Evolutionary conservation across 2,113 vertebrate genomes (phyloP), one percentile per base, ranked within the genome.

Genomic region (Oenanthe melanoleuca): DNA sequence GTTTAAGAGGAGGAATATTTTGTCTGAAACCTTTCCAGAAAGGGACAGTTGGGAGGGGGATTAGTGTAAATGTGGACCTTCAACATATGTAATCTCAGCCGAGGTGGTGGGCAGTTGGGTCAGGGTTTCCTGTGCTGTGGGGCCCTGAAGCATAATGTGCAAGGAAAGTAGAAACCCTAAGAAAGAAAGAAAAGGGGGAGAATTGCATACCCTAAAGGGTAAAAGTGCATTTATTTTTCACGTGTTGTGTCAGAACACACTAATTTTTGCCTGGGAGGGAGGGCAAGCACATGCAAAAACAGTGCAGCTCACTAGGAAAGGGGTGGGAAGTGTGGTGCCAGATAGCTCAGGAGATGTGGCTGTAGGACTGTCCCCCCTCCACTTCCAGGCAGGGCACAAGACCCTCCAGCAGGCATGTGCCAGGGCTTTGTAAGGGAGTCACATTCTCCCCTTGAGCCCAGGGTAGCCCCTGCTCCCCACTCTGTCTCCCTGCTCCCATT

Each of bases 341-440:
- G 8, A 18, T 12, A 74, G 23, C 61, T 75, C 2, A 0, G 44
- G 63, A 52, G 33, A 22, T 9, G 21, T 42, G 50, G 16, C 67
- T 53, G 38, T 37, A 16, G 38, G 44, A 38, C 57, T 31, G 24
- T 72, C 8, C 37, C 63, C 49, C 45, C 28, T 61, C 33, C 1
- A 1, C 21, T 34, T 56, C 38, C 53, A 29, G 0, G 0, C 38
- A 37, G 61, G 66, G 33, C 47, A 45, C 23, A 1, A 8, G 21
- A 66, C 42, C 26, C 60, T 55, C 18, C 26, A 1, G 4, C 1
- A 0, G 53, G 31, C 25, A 2, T 34, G 53, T 9, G 14, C 69
- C 50, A 5, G 79, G 37, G 37, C 52, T 92, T 66, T 63, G 65
- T 64, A 70, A 23, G 0, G 1, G 44, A 78, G 55, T 59, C 44